Base-by-base conservation (phyloP, 2,113 vertebrate species). In the Acrocephalus arundinaceus region DNA sequence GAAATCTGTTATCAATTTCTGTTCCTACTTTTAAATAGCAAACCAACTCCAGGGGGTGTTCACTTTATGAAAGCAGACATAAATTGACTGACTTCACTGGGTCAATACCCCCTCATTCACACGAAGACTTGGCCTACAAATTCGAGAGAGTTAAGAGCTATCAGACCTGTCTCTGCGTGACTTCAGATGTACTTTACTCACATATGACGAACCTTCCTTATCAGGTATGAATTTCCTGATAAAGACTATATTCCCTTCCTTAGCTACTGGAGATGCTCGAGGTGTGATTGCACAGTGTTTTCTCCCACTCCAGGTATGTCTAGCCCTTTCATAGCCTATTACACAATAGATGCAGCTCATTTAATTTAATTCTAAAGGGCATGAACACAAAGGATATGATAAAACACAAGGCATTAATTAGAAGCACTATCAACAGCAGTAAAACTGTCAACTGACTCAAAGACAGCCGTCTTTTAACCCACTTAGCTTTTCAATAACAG, bases 301-400 rank as follows among this genome's bases (percentile, higher is more conserved):
- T 80, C 51, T 83, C 41, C 37, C 21, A 11, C 54, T 66, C 59
- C 63, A 83, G 58, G 39, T 37, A 7, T 37, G 37, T 52, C 37
- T 49, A 49, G 37, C 13, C 49, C 30, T 84, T 93, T 93, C 65
- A 73, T 23, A 87, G 45, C 19, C 39, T 78, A 52, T 79, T 86
- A 83, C 49, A 62, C 30, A 75, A 8, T 12, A 62, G 16, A 18
- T 62, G 25, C 43, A 76, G 43, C 7, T 83, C 15, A 58, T 90
- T 95, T 85, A 77, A 67, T 90, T 94, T 87, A 72, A 88, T 87
- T 35, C 57, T 57, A 41, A 80, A 85, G n/a, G 58, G 43, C 39
- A 68, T 71, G 85, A 65, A 89, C 65, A 65, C 17, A 72, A 91
- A 95, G 25, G 39, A 54, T 48, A 68, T 46, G 59, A 66, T 90